Evolutionary conservation across 2,888 invertebrate genomes (phyloP), one percentile per base, ranked within the genome.

Genomic region (Slavum lentiscoides): DNA sequence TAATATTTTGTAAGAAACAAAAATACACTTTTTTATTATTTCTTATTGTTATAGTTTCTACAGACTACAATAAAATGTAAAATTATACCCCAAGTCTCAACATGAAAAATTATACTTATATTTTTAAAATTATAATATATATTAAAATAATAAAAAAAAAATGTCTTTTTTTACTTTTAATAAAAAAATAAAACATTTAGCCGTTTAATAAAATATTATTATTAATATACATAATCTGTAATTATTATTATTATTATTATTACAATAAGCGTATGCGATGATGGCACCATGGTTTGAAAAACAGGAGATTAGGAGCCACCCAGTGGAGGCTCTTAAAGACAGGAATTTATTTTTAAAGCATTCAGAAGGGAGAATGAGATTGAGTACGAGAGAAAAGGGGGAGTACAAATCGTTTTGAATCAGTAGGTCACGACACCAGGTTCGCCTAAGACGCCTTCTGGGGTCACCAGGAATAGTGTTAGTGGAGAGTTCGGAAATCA

Each of bases 211-310:
- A n/a, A n/a, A n/a, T n/a, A n/a, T 39, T 39, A 39, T 39, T 39
- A 39, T 39, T 39, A 6, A 39, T n/a, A 15, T 55, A 55, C 55
- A 55, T 13, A 55, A 55, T 55, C 55, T 55, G 55, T 55, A 55
- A 55, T 55, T 55, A 55, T 55, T 55, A 55, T 55, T 55, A n/a
- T n/a, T n/a, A n/a, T n/a, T n/a, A n/a, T n/a, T n/a, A n/a, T 55
- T 55, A 55, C 55, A 55, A 55, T 55, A 17, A 55, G 11, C 15
- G 55, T 55, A 17, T 11, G 55, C 13, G 8, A 39, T 39, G 39
- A 8, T 6, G 39, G 8, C 8, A 17, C 2, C 13, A 8, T 55
- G 55, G 55, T 13, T 55, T 55, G 55, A 55, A 55, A 3, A 13
- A 55, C 55, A 55, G 55, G 55, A 55, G 17, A 55, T 55, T 9